Evolutionary conservation across 2,888 invertebrate species (phyloP).

Genomic region (Gnatocerus cornutus): DNA sequence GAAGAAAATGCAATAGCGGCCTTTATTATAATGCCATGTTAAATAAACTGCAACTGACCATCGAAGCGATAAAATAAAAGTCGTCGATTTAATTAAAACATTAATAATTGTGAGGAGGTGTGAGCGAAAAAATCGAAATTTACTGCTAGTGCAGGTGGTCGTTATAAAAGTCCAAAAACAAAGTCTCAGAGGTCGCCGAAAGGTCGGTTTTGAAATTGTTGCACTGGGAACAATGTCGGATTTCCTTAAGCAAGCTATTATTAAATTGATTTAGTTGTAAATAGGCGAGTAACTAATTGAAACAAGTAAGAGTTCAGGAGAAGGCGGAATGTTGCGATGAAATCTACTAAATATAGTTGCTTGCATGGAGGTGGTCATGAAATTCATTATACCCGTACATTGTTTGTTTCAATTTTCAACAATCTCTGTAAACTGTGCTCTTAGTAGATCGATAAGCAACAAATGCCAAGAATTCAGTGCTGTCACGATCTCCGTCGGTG

Average conservation of each 20-base stretch:
- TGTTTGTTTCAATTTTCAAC: not conserved
- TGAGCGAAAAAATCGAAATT: slow-evolving; percentile 4
- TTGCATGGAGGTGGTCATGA: slow-evolving; percentile 12
- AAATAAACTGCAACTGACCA: too few relatives aligned
- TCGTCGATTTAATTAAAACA: slow-evolving; percentile 1
- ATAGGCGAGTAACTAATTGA: slow-evolving; percentile 32
- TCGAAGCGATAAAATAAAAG: not conserved
- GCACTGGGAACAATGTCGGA: slow-evolving; percentile 29
- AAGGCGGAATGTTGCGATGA: slow-evolving; percentile 40
- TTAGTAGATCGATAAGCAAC: too few relatives aligned
- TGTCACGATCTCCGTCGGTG: slow-evolving; percentile 8
- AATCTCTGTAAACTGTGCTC: too few relatives aligned
- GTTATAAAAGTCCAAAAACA: not conserved
- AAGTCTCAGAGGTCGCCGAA: slow-evolving; percentile 15
- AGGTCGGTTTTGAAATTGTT: slow-evolving; percentile 2
- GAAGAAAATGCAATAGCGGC: too few relatives aligned
- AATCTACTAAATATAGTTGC: slow-evolving; percentile 38
- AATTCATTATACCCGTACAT: slow-evolving; percentile 1
- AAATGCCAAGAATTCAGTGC: not conserved
- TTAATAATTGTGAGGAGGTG: slow-evolving; percentile 4
- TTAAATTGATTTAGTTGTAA: slow-evolving; percentile 41
- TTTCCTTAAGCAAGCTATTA: slow-evolving; percentile 43
- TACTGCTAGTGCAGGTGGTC: slow-evolving; percentile 7
- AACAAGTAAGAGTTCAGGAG: slow-evolving; percentile 37
- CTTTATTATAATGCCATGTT: too few relatives aligned